A percentile compares a stretch with the other conserved stretches of the same genome.
Evolutionary conservation across 1,140 invertebrate species (phyloP).

Genomic region (Dendroctonus valens): DNA sequence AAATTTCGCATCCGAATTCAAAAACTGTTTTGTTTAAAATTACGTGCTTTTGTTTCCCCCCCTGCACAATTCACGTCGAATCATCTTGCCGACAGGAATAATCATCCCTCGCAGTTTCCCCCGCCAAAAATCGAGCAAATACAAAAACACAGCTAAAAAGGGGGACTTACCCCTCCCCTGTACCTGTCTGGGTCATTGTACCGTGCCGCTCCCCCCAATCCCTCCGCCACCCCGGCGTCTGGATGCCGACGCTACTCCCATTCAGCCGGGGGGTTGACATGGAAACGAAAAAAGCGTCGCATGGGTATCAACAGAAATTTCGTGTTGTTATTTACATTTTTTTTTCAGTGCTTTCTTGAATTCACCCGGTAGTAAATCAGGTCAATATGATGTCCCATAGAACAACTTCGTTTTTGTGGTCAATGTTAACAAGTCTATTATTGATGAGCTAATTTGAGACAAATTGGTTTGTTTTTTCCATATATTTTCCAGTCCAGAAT

Average conservation of each 20-base stretch:
- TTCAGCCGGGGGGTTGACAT: slow-evolving; percentile 15
- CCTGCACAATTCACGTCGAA: background rate
- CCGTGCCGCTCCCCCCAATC: slow-evolving; percentile 14
- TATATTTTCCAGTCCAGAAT: no score
- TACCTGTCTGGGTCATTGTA: slow-evolving; percentile 30
- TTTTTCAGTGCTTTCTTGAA: background rate
- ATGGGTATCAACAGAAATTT: background rate
- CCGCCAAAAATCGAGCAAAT: slow-evolving; percentile 9
- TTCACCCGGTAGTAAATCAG: no score
- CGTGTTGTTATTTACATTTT: background rate
- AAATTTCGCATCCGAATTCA: no score
- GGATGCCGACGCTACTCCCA: slow-evolving; percentile 24
- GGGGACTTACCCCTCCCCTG: slow-evolving; percentile 13
- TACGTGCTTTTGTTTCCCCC: no score
- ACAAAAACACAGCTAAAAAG: background rate
- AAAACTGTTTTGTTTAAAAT: background rate
- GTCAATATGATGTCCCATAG: no score
- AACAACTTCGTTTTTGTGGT: no score
- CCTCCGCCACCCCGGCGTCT: slow-evolving; percentile 23
- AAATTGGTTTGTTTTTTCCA: no score
- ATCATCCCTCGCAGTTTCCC: background rate
- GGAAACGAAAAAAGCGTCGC: slow-evolving; percentile 14
- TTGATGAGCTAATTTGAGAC: no score
- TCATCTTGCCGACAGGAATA: background rate
- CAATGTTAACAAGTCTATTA: no score